A percentile compares a stretch with the other conserved stretches of the same genome.
phyloP scores from a whole-genome alignment of 1,140 invertebrate genomes.

The Pinna nobilis region DNA sequence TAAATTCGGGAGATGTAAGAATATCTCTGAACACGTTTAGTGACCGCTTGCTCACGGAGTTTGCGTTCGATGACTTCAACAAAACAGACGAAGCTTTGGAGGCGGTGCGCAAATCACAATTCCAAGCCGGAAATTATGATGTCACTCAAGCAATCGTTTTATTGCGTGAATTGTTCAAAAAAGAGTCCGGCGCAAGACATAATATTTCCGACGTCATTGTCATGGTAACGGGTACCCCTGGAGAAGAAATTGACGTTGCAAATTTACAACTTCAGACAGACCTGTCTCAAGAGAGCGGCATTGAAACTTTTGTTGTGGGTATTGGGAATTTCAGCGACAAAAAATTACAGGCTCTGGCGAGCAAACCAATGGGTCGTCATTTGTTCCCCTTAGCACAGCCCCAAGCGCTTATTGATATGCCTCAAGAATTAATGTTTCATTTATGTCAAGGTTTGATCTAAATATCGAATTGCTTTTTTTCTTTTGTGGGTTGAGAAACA shows the following conservation, averaged over 20 bases:
- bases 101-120: neutral
- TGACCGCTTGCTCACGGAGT: neutral
- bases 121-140: neutral
- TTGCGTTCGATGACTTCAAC: neutral
- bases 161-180: neutral
- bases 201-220: neutral
- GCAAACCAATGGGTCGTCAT: neutral
- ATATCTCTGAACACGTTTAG: neutral
- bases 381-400: neutral
- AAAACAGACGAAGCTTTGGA: neutral
- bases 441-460: neutral
- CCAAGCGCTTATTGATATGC: neutral
- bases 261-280: neutral
- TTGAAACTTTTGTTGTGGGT: conserved; percentile 3
- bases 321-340: neutral
- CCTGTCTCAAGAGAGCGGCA: neutral
- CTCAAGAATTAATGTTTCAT: neutral
- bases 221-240: neutral
- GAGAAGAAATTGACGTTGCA: neutral
- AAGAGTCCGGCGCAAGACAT: neutral
- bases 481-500: neutral
- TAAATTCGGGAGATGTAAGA: neutral
- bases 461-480: no score
- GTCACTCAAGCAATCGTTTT: neutral
- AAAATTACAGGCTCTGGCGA: neutral